Conservation (phyloP, 2,888 invertebrate genomes). For the Cheilosia variabilis region DNA sequence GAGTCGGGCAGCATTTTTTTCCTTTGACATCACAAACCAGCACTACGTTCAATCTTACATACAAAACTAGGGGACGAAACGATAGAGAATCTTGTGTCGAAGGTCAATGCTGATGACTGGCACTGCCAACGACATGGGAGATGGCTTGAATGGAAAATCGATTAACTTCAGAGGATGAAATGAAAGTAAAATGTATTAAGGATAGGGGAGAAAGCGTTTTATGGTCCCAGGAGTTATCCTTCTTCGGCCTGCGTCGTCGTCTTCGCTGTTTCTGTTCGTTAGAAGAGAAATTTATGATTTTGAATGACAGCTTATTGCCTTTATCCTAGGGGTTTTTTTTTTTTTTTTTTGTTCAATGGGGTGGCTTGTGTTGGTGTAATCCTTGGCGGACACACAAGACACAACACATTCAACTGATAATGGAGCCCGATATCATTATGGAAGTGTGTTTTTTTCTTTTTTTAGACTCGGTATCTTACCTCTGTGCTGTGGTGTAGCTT, state of each 20-base stretch:
- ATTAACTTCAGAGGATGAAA: conserved; percentile 65
- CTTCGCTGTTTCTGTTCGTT: conserved; percentile 12
- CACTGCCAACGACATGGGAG: conserved; percentile 30
- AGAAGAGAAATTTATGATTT: conserved; percentile 67
- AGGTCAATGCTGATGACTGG: conserved; percentile 70
- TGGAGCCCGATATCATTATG: conserved; percentile 61
- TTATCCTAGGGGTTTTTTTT: conserved; percentile 19
- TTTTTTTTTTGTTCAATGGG: conserved; percentile 2
- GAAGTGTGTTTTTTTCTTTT: conserved; percentile 7
- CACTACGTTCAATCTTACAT: conserved; percentile 10
- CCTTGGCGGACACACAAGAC: conserved; percentile 68
- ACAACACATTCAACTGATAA: conserved; percentile 72
- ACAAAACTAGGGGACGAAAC: conserved; percentile 26
- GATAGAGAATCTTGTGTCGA: conserved; percentile 57
- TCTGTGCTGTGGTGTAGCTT: conserved; percentile 44
- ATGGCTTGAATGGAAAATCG: conserved; percentile 72
- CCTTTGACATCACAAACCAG: conserved; percentile 43
- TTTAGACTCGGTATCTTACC: conserved; percentile 24
- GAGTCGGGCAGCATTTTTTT: conserved; percentile 18
- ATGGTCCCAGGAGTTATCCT: conserved; percentile 69
- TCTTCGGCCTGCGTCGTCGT: conserved; percentile 20
- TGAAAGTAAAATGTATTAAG: conserved; percentile 68
- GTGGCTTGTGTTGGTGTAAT: conserved; percentile 39
- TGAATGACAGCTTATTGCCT: conserved; percentile 70
- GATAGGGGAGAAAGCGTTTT: conserved; percentile 70